Conservation (phyloP, 2,797 vertebrate genomes). For the Oryzias sinensis region DNA sequence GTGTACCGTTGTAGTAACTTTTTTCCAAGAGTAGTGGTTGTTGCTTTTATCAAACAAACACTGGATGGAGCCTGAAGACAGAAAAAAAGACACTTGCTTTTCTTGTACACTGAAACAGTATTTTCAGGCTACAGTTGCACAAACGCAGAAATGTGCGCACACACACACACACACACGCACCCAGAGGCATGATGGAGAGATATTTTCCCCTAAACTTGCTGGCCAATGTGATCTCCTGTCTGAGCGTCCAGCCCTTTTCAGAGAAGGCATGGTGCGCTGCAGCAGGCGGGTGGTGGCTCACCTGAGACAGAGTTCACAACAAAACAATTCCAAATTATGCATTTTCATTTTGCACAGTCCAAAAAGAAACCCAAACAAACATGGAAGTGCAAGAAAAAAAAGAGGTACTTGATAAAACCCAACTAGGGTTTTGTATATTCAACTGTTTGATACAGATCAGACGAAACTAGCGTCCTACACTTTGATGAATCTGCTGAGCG, state of each 20-base stretch:
- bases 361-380: no score
- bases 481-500: not conserved
- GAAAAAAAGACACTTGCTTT: not conserved
- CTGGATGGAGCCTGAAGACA: conserved; percentile 87
- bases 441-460: no score
- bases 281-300: conserved; percentile 94
- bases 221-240: conserved; percentile 93
- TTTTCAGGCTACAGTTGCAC: not conserved
- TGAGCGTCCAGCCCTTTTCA: conserved; percentile 89
- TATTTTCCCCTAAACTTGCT: conserved; percentile 99
- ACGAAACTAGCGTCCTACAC: no score
- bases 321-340: not conserved
- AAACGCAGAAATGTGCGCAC: not conserved
- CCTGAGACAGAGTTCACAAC: conserved; percentile 66
- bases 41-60: conserved; percentile 90
- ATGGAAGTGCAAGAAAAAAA: no score
- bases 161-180: conserved; percentile 75
- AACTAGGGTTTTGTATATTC: no score
- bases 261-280: conserved; percentile 92
- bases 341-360: not conserved
- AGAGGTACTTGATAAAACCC: no score
- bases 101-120: not conserved
- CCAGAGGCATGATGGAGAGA: conserved; percentile 95
- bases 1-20: conserved; percentile 95
- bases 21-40: conserved; percentile 97